phyloP scores from a whole-genome alignment of 2,888 invertebrate genomes.

The Margaritifera margaritifera region DNA sequence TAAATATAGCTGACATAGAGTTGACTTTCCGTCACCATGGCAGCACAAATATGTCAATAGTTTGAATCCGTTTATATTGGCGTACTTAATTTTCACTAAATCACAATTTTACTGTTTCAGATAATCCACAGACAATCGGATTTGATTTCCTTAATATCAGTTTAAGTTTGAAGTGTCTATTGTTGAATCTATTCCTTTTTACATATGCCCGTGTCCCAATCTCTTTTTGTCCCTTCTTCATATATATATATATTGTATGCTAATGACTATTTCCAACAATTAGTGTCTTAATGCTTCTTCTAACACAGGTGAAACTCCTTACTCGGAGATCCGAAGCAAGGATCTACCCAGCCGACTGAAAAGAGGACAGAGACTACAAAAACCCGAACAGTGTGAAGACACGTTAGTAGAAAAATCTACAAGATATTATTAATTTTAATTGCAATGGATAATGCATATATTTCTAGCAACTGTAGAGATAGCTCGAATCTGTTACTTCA shows the following conservation, averaged over 20 bases:
- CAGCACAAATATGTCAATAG: background rate
- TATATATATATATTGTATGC: too few relatives aligned
- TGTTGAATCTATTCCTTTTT: too few relatives aligned
- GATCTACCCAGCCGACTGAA: conserved; percentile 43
- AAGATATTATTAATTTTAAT: background rate
- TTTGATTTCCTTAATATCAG: too few relatives aligned
- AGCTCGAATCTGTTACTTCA: too few relatives aligned
- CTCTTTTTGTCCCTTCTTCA: too few relatives aligned
- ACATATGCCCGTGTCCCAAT: too few relatives aligned
- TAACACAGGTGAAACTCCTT: conserved; percentile 42
- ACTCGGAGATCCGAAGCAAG: conserved; percentile 31
- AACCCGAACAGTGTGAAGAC: conserved; percentile 50
- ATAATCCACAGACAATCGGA: too few relatives aligned
- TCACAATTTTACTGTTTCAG: background rate
- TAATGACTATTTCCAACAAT: too few relatives aligned
- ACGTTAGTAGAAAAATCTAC: conserved; percentile 31
- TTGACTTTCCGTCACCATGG: background rate
- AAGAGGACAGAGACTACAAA: conserved; percentile 39
- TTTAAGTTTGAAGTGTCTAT: too few relatives aligned
- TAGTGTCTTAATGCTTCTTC: background rate
- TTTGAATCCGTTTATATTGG: background rate
- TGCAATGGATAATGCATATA: too few relatives aligned
- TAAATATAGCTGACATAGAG: background rate
- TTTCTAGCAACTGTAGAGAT: too few relatives aligned
- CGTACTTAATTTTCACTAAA: background rate